Base-by-base conservation (phyloP, 2,888 invertebrate genomes). In the Bellardia bayeri region DNA sequence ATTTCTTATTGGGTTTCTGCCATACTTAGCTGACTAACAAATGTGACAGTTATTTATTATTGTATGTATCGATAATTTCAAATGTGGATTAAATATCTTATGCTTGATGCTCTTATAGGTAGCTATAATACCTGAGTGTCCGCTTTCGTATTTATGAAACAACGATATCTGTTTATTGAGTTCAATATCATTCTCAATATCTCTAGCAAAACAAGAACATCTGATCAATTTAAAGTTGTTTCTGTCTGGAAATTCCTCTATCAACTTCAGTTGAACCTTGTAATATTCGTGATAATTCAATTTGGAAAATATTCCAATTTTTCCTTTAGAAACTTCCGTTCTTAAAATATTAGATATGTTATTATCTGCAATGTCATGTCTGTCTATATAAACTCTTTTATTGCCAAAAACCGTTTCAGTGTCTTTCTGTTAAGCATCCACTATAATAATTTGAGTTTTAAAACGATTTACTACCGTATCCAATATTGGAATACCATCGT, bases 101-200 rank as follows among this genome's bases (percentile, higher is more conserved):
- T 82, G 40, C 66, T 81, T 88, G 13, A 86, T 61, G 13, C 78
- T 66, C 37, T 82, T 69, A 64, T 81, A 85, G 51, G 86, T 85
- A 69, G 80, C 80, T 9, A 68, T 63, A 58, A 80, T 81, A 9
- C 72, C 88, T 56, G 82, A 66, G 54, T 88, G 85, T 16, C 87
- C 90, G 76, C 75, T 71, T 82, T 90, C 90, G 14, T 78, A 16
- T 72, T 79, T 74, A 58, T 88, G 85, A 68, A 86, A 82, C 11
- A 84, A 58, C 54, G 79, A 51, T 64, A 89, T 88, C 23, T 23
- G 23, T 23, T 23, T 23, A 23, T 23, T 23, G 23, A 23, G 23
- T 61, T 84, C 76, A 30, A 82, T 58, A 6, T 66, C 40, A 6
- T 61, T 8, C 33, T n/a, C 63, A n/a, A 68, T 83, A 68, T 80